These are phyloP conservation scores for Pelosia muscerda DNA, from an alignment of 2,888 invertebrate genomes.

Conservation along the genomic window DNA sequence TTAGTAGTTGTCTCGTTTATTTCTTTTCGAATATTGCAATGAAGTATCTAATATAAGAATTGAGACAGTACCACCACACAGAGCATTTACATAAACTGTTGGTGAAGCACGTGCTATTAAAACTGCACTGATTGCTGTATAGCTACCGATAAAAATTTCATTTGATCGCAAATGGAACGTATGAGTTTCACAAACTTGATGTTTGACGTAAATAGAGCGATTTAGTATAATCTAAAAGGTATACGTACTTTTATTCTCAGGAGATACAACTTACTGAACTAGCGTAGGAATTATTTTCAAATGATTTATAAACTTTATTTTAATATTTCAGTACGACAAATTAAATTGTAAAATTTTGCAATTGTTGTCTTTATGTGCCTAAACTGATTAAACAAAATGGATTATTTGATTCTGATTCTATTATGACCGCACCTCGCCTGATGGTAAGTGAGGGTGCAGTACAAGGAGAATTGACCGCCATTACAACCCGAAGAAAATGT, in stretches of 20 bases:
- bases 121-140: constrained; percentile 62
- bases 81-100: constrained; percentile 72
- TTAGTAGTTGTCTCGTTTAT: not conserved
- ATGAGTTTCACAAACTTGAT: constrained; percentile 39
- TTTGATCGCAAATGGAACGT: constrained; percentile 46
- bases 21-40: too few species aligned
- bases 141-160: constrained; percentile 48
- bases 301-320: too few species aligned
- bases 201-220: constrained; percentile 19
- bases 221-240: not conserved
- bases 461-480: too few species aligned
- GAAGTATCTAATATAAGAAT: constrained; percentile 54
- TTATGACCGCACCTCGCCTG: too few species aligned
- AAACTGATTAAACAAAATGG: too few species aligned
- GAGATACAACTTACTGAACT: too few species aligned
- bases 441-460: too few species aligned
- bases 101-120: constrained; percentile 58
- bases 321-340: too few species aligned
- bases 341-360: too few species aligned
- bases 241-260: not conserved
- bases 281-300: too few species aligned
- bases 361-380: too few species aligned
- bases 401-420: too few species aligned
- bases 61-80: constrained; percentile 61
- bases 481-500: not conserved